These are phyloP conservation scores for Pitangus sulphuratus DNA, from an alignment of 2,797 vertebrate species.

Conservation along the genomic window DNA sequence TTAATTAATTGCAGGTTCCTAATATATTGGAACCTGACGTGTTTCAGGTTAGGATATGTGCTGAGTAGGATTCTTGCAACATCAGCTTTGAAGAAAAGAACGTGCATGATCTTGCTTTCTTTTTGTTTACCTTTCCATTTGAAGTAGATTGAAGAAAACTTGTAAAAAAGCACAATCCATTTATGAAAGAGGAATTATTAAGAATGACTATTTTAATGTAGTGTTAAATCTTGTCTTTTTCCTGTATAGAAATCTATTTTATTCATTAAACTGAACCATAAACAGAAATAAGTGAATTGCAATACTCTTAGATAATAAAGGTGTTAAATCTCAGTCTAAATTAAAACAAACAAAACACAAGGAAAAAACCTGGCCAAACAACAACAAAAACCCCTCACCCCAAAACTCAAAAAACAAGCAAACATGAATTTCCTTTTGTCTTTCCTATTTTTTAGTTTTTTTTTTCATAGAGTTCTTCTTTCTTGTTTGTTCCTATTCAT, in stretches of 20 bases:
- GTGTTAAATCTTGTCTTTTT: neutral
- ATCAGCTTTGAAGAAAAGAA: neutral
- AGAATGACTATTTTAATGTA: neutral
- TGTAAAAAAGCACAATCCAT: neutral
- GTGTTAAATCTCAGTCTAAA: neutral
- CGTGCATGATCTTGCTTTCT: rapidly evolving
- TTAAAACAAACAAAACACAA: neutral
- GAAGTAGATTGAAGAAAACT: neutral
- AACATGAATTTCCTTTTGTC: neutral
- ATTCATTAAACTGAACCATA: neutral
- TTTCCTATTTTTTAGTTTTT: neutral
- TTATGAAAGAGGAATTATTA: neutral
- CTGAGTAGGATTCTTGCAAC: neutral
- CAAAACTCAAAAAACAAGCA: neutral
- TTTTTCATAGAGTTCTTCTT: neutral
- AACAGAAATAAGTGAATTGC: neutral
- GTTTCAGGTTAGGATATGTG: neutral
- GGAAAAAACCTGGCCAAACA: neutral
- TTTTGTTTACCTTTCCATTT: neutral
- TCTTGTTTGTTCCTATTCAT: neutral
- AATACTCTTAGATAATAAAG: neutral
- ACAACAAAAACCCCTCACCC: rapidly evolving
- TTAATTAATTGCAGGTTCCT: neutral
- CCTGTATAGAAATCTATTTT: neutral
- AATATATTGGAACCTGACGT: neutral